These are phyloP conservation scores for Pachyrhynchus sulphureomaculatus DNA, from an alignment of 1,140 invertebrate genomes.

Conservation along the genomic window DNA sequence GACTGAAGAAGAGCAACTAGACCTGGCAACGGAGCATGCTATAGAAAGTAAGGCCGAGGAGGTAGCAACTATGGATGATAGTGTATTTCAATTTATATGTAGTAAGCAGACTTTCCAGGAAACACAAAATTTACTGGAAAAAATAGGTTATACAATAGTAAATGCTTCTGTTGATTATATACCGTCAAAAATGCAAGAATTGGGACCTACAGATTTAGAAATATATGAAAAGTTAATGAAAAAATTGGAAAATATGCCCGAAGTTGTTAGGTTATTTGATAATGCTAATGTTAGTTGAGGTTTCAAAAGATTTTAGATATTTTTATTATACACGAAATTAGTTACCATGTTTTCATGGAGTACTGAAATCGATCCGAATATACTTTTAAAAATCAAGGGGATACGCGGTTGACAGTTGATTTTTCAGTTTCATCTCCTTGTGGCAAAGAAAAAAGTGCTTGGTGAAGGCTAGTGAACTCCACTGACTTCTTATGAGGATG, in stretches of 20 bases:
- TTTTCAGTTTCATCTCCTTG: too few species aligned
- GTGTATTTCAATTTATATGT: conserved; percentile 53
- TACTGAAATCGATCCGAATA: too few species aligned
- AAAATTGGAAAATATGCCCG: conserved; percentile 53
- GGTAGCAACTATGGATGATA: conserved; percentile 54
- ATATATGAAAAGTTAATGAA: conserved; percentile 49
- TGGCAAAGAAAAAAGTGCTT: too few species aligned
- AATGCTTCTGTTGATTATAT: conserved; percentile 54
- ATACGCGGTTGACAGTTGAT: too few species aligned
- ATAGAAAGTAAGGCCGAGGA: conserved; percentile 65
- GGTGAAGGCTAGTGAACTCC: too few species aligned
- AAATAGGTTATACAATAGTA: conserved; percentile 53
- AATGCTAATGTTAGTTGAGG: conserved; percentile 53
- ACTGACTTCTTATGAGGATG: too few species aligned
- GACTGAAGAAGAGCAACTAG: conserved; percentile 48
- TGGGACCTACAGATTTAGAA: conserved; percentile 53
- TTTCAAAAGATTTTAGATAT: neutral
- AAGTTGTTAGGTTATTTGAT: conserved; percentile 55
- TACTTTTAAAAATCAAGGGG: too few species aligned
- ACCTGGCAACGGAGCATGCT: conserved; percentile 62
- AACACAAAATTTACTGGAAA: conserved; percentile 49
- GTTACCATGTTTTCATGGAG: too few species aligned
- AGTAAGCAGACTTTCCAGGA: conserved; percentile 43
- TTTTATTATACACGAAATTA: too few species aligned
- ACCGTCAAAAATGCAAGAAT: conserved; percentile 46